A percentile compares a stretch with the other conserved stretches of the same genome.
These are phyloP conservation scores for Neostethus bicornis DNA, from an alignment of 2,797 vertebrate species.

Conservation along the genomic window DNA sequence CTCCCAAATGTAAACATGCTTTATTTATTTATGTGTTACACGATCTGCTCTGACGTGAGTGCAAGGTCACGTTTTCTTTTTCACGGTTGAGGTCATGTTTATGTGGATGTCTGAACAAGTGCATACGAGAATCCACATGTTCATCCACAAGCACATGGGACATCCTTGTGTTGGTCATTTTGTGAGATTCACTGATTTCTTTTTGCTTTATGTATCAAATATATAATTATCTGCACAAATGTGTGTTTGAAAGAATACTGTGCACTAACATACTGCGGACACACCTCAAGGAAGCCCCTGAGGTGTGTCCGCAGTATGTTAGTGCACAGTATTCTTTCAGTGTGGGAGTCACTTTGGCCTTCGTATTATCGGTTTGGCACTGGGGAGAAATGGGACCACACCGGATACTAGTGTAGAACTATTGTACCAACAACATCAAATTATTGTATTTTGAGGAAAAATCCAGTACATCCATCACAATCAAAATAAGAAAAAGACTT, in stretches of 20 bases:
- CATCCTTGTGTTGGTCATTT: constrained; percentile 20
- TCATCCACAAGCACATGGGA: constrained; percentile 14
- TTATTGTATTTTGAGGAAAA: too few species aligned
- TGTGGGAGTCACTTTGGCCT: constrained; percentile 55
- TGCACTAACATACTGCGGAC: background rate
- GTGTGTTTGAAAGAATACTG: background rate
- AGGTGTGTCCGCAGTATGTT: too few species aligned
- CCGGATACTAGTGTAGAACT: constrained; percentile 63
- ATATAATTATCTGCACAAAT: background rate
- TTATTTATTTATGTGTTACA: background rate
- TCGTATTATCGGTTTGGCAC: constrained; percentile 43
- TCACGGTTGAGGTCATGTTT: constrained; percentile 21
- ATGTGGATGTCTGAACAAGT: constrained; percentile 12
- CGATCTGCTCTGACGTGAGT: constrained; percentile 12
- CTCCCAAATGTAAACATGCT: constrained; percentile 1
- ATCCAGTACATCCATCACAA: too few species aligned
- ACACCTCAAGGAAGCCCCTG: too few species aligned
- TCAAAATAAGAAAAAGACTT: too few species aligned
- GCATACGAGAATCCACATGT: constrained; percentile 1
- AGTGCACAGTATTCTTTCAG: constrained; percentile 55
- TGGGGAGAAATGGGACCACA: constrained; percentile 51
- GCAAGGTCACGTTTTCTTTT: constrained; percentile 40
- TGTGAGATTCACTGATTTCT: constrained; percentile 3
- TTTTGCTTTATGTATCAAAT: constrained; percentile 1
- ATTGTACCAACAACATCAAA: too few species aligned